Base-by-base conservation (phyloP, 2,888 invertebrate species). In the Microchrysa polita region DNA sequence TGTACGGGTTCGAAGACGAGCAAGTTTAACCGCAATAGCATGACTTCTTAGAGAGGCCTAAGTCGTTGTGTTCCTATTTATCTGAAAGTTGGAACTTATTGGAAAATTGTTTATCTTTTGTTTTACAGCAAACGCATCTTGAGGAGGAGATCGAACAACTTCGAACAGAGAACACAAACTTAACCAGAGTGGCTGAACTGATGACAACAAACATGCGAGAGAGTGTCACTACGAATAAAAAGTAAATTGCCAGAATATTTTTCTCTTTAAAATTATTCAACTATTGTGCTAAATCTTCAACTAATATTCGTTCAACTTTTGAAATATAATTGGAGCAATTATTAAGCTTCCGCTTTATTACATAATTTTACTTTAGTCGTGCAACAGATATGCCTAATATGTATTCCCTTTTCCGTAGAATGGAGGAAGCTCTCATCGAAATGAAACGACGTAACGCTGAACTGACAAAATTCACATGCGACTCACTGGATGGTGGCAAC, bases 121-220 rank as follows among this genome's bases (percentile, higher is more conserved):
- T 57, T 27, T 57, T 27, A 55, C 18, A 84, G 84, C 84, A 84
- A 83, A 83, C 83, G 75, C 79, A 83, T 48, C 75, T 84, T 72
- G 84, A 84, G 74, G 83, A 83, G 74, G 84, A 84, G 65, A 84
- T 82, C 74, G 83, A 84, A 79, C 79, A 81, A 1, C 74, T 84
- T 52, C 83, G 84, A 73, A 78, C 80, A 1, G 84, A 84, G 71
- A 84, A 84, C 61, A 81, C 79, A 18, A 84, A 84, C 75, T 79
- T 84, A 0, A 83, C 83, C 1, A 82, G 83, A 78, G 83, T 84
- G 14, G 83, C 84, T 22, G 83, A 84, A 74, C 75, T 84, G 73
- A 76, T 84, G 65, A 83, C 84, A 1, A 82, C 82, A 73, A 84
- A 84, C 75, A 84, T 84, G 84, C 83, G 84, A 74, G 84, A 84